phyloP scores from a whole-genome alignment of 2,888 invertebrate genomes.

The Nycteola revayana region DNA sequence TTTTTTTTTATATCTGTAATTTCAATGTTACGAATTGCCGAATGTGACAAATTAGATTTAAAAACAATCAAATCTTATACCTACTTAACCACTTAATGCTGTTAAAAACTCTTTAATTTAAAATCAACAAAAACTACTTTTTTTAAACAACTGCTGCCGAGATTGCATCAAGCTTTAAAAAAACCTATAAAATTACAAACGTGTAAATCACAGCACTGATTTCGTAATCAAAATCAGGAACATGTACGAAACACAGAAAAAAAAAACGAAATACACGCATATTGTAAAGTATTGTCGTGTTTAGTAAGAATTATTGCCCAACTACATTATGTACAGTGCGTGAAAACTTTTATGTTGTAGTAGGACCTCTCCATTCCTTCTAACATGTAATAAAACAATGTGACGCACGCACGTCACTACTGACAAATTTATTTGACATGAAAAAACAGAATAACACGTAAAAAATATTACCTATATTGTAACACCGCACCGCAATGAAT shows the following conservation, averaged over 20 bases:
- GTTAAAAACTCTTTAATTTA: too few relatives aligned
- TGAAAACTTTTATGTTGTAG: slow-evolving; percentile 38
- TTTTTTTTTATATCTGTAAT: too few relatives aligned
- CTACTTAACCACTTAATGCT: too few relatives aligned
- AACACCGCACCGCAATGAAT: too few relatives aligned
- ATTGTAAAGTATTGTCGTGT: slow-evolving; percentile 19
- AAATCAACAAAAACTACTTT: too few relatives aligned
- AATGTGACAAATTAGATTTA: too few relatives aligned
- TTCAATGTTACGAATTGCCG: too few relatives aligned
- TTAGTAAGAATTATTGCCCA: slow-evolving; percentile 21
- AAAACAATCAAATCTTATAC: too few relatives aligned
- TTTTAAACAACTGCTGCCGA: too few relatives aligned
- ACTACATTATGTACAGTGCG: slow-evolving; percentile 31
- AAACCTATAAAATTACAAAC: too few relatives aligned
- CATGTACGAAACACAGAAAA: background rate
- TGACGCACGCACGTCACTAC: slow-evolving; percentile 39
- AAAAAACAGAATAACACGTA: slow-evolving; percentile 35
- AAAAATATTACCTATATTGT: slow-evolving; percentile 33
- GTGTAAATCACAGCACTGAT: too few relatives aligned
- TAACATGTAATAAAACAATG: slow-evolving; percentile 50
- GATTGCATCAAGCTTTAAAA: too few relatives aligned
- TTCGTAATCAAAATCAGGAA: background rate
- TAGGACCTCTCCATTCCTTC: slow-evolving; percentile 38
- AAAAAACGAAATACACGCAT: slow-evolving; percentile 7
- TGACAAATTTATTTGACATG: slow-evolving; percentile 46